Evolutionary conservation across 2,113 vertebrate genomes (phyloP).

Genomic region (Piaya cayana): DNA sequence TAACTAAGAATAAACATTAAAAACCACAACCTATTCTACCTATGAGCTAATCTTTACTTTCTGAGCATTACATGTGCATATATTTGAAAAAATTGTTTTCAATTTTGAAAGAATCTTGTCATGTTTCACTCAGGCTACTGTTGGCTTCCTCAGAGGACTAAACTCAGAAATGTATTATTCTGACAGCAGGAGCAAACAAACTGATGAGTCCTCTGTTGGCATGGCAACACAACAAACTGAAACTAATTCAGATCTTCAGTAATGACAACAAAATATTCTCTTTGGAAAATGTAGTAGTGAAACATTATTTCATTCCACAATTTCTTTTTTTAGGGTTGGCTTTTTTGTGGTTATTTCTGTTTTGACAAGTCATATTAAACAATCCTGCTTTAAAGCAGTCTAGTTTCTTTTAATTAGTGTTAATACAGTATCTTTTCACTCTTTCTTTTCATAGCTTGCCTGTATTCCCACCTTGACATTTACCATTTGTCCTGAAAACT

Average conservation of each 20-base stretch:
- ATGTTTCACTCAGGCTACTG: background rate
- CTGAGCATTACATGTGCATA: background rate
- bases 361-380: background rate
- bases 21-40: background rate
- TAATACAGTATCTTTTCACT: background rate
- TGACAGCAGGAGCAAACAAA: constrained; percentile 49
- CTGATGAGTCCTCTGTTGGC: constrained; percentile 9
- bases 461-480: background rate
- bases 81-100: background rate
- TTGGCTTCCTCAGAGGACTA: background rate
- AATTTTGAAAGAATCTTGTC: background rate
- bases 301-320: background rate
- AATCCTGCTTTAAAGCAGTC: background rate
- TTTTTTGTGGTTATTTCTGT: background rate
- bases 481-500: constrained; percentile 1
- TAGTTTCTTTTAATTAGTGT: background rate
- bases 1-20: background rate
- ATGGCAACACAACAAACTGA: constrained; percentile 31
- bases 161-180: constrained; percentile 46
- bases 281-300: background rate
- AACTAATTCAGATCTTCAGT: constrained; percentile 40
- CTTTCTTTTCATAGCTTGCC: background rate
- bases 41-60: background rate
- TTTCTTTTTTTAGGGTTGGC: background rate
- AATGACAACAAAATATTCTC: constrained; percentile 39